Base-by-base conservation (phyloP, 2,888 invertebrate species). In the Dynastes grantii region DNA sequence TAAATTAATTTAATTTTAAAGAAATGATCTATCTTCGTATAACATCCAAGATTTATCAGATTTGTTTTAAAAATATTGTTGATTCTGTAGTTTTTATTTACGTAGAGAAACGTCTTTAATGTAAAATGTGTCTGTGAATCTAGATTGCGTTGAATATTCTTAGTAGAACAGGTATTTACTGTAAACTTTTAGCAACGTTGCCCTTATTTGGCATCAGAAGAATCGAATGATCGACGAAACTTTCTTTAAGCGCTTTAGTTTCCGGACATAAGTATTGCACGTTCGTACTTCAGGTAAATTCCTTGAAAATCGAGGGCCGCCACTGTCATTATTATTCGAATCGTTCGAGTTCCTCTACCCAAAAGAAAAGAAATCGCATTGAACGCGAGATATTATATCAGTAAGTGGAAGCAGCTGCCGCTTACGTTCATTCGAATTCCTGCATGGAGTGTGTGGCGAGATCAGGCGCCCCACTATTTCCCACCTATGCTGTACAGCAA, bases 401-500 rank as follows among this genome's bases (percentile, higher is more conserved):
- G 68, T 68, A 68, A 63, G 29, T 63, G 63, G 63, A 63, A 63
- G 68, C 68, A 32, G 68, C 68, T 68, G 68, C 51, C 51, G 68
- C 29, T 63, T 63, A 16, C 16, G 37, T 58, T 61, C 70, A 73
- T 40, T 73, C 22, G 45, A 2, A 32, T 45, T 67, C 45, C 45
- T 22, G 29, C n/a, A 11, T 53, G 22, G 49, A 49, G 70, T 53
- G 16, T 49, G 11, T 29, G 37, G 73, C 37, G 37, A 73, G 37
- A 58, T 37, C 76, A 51, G 67, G 65, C 76, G 76, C 76, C 76
- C 76, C 76, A 76, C 76, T 76, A 76, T 65, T 65, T 76, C 65
- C 76, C 76, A 67, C 76, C 76, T 76, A 67, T 73, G 49, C 9
- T n/a, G 45, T 45, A 67, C 58, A n/a, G 51, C 73, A 73, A 53